A percentile compares a stretch with the other conserved stretches of the same genome.
Evolutionary conservation across 2,888 invertebrate genomes (phyloP).

Genomic region (Sabellastarte sp.): DNA sequence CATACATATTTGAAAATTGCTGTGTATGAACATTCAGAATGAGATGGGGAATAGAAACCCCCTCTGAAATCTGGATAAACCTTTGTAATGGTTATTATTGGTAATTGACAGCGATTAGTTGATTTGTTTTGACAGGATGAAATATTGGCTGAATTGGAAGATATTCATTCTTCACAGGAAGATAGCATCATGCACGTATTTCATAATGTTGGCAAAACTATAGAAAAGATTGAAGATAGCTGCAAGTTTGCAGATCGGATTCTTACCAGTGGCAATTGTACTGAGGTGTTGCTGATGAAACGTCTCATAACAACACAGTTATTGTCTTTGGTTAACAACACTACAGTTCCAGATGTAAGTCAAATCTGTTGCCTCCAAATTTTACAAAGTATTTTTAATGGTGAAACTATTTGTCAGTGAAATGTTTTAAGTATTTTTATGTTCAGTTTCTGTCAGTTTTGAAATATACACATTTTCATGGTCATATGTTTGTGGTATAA

Average conservation of each 20-base stretch:
- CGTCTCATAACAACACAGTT: constrained; percentile 77
- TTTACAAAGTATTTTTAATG: not conserved
- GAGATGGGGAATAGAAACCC: too few relatives aligned
- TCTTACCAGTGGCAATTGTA: constrained; percentile 79
- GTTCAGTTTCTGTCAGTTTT: too few relatives aligned
- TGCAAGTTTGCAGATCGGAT: constrained; percentile 81
- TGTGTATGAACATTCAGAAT: too few relatives aligned
- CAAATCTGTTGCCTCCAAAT: constrained; percentile 63
- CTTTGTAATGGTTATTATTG: too few relatives aligned
- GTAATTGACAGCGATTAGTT: too few relatives aligned
- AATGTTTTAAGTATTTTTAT: too few relatives aligned
- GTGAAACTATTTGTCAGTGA: not conserved
- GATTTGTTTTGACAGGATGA: too few relatives aligned
- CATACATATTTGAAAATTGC: too few relatives aligned
- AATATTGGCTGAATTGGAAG: constrained; percentile 61
- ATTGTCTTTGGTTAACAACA: constrained; percentile 74
- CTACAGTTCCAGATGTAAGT: constrained; percentile 79
- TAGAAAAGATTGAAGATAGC: constrained; percentile 82
- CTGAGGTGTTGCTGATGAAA: constrained; percentile 76
- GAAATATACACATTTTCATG: too few relatives aligned
- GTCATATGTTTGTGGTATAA: too few relatives aligned
- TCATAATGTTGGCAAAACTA: constrained; percentile 76
- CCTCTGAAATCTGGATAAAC: too few relatives aligned
- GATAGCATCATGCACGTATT: constrained; percentile 86
- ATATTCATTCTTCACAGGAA: constrained; percentile 76